Percentiles rank a stretch among this genome's conserved stretches.
Conservation (phyloP, 2,113 vertebrate genomes). For the Regulus satrapa region DNA sequence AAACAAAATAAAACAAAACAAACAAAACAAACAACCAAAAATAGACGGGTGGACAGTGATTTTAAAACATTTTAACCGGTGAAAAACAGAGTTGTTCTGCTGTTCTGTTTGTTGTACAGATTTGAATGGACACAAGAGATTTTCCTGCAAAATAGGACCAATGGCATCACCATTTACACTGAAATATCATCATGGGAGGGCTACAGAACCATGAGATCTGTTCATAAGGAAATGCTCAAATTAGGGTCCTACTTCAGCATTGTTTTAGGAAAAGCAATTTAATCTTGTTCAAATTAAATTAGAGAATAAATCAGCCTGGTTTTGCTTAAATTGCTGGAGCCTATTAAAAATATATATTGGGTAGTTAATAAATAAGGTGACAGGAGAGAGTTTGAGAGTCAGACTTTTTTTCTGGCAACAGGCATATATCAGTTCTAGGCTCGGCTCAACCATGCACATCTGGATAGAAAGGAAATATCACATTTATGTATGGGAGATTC, state of each 20-base stretch:
- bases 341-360: neutral
- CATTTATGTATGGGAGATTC: slow-evolving; percentile 18
- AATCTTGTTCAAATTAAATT: neutral
- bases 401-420: neutral
- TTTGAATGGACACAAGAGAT: neutral
- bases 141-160: neutral
- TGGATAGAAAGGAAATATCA: slow-evolving; percentile 4
- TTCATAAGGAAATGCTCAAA: neutral
- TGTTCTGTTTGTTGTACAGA: neutral
- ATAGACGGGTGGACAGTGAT: neutral
- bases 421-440: neutral
- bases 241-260: neutral
- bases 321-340: neutral
- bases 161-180: neutral
- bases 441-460: neutral
- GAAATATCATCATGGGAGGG: neutral
- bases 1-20: neutral
- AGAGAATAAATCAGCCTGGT: neutral
- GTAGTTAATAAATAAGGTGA: neutral
- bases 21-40: neutral
- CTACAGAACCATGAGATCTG: neutral
- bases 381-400: neutral
- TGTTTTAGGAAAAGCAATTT: neutral
- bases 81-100: neutral
- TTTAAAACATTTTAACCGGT: neutral